These are phyloP conservation scores for Chromobotia macracanthus DNA, from an alignment of 2,797 vertebrate species.

Conservation along the genomic window DNA sequence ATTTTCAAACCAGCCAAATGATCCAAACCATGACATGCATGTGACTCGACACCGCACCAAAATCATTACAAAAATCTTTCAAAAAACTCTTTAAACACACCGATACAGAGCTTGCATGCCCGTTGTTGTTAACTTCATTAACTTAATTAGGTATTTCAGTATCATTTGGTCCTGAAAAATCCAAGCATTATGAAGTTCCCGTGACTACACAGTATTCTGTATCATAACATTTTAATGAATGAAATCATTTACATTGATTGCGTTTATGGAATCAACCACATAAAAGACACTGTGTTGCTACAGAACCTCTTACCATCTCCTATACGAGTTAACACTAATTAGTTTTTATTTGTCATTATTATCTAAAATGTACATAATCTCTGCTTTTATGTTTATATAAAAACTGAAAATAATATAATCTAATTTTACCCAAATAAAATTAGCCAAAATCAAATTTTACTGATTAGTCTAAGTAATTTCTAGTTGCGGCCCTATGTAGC, in stretches of 20 bases:
- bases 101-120: background rate
- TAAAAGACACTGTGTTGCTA: constrained; percentile 2
- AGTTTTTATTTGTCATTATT: no score
- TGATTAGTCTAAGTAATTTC: background rate
- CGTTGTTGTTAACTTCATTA: constrained; percentile 19
- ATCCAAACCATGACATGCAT: background rate
- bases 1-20: background rate
- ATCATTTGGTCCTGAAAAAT: constrained; percentile 18
- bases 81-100: no score
- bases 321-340: no score
- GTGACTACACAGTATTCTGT: background rate
- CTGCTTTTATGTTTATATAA: no score
- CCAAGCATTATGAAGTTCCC: background rate
- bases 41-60: background rate
- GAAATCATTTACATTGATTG: constrained; percentile 28
- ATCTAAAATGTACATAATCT: no score
- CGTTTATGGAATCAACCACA: constrained; percentile 30
- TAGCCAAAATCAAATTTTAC: background rate
- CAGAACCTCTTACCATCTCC: no score
- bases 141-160: background rate
- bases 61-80: no score
- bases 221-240: constrained; percentile 24
- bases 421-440: no score
- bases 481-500: background rate
- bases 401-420: no score